These are phyloP conservation scores for Mesorhabditis spiculigera DNA, from an alignment of 2,888 invertebrate species.

Conservation along the genomic window DNA sequence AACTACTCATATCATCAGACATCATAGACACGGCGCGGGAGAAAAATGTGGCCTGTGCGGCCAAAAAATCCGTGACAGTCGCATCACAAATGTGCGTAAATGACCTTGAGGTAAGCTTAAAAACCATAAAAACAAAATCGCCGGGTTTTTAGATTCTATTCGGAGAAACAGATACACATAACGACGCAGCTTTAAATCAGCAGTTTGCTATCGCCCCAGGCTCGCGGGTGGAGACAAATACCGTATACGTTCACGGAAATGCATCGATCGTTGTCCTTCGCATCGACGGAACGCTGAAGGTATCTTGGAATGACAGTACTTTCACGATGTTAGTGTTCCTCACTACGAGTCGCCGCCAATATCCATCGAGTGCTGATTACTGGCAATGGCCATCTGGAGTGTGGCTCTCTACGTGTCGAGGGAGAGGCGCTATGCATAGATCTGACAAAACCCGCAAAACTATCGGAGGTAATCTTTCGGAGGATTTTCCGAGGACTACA, in stretches of 20 bases:
- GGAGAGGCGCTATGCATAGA: background rate
- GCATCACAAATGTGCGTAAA: too few relatives aligned
- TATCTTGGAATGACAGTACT: background rate
- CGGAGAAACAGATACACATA: slow-evolving; percentile 10
- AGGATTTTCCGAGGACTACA: too few relatives aligned
- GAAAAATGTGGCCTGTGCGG: slow-evolving; percentile 34
- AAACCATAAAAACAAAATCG: background rate
- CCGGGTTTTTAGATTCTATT: slow-evolving; percentile 11
- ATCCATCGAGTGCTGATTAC: slow-evolving; percentile 2
- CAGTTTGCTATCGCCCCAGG: background rate
- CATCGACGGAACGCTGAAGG: background rate
- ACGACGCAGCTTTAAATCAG: background rate
- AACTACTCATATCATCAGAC: slow-evolving; percentile 31
- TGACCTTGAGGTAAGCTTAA: slow-evolving; percentile 21
- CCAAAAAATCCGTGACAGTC: slow-evolving; percentile 16
- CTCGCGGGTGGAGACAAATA: background rate
- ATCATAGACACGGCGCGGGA: slow-evolving; percentile 31
- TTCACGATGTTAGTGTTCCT: background rate
- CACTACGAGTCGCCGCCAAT: background rate
- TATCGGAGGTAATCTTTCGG: background rate
- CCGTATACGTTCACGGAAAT: slow-evolving; percentile 1
- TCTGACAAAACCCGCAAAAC: background rate
- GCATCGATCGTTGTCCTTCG: background rate
- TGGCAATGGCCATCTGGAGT: slow-evolving; percentile 8
- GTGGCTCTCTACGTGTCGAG: background rate